A percentile compares a stretch with the other conserved stretches of the same genome.
These are phyloP conservation scores for Montipora cactus DNA, from an alignment of 64 coral and sea anemone species.

Conservation along the genomic window DNA sequence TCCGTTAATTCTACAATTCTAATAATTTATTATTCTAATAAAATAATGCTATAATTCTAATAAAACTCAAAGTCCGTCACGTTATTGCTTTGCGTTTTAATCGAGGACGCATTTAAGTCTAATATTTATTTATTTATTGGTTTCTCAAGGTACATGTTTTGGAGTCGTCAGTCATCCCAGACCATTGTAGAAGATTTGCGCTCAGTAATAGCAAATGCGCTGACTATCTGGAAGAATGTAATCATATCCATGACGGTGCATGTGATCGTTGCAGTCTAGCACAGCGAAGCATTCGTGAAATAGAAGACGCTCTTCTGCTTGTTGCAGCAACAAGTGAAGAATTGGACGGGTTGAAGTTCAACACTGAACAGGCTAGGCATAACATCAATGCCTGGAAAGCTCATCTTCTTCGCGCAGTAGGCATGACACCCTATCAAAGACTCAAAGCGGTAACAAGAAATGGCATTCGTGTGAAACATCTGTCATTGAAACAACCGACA, in stretches of 20 bases:
- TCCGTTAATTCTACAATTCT: neutral
- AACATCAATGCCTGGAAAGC: conserved; percentile 58
- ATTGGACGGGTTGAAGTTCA: conserved; percentile 1
- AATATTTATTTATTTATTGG: neutral
- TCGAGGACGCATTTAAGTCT: neutral
- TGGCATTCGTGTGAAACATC: too few relatives aligned
- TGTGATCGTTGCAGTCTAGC: too few relatives aligned
- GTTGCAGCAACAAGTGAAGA: conserved; percentile 15
- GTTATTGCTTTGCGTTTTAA: too few relatives aligned
- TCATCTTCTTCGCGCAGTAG: conserved; percentile 37
- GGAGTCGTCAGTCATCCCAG: too few relatives aligned
- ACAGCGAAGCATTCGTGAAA: neutral
- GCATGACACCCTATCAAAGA: too few relatives aligned
- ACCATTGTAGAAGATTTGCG: too few relatives aligned
- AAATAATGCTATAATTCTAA: neutral
- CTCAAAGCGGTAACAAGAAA: too few relatives aligned
- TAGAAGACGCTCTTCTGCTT: neutral
- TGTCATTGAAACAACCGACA: too few relatives aligned
- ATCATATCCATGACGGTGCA: too few relatives aligned
- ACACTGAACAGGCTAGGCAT: conserved; percentile 14
- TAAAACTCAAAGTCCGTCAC: neutral
- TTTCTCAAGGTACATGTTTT: conserved; percentile 3
- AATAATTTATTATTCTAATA: neutral
- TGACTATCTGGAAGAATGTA: too few relatives aligned
- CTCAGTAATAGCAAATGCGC: too few relatives aligned